Conservation (phyloP, 1,140 invertebrate genomes). For the Epicauta chinensis region DNA sequence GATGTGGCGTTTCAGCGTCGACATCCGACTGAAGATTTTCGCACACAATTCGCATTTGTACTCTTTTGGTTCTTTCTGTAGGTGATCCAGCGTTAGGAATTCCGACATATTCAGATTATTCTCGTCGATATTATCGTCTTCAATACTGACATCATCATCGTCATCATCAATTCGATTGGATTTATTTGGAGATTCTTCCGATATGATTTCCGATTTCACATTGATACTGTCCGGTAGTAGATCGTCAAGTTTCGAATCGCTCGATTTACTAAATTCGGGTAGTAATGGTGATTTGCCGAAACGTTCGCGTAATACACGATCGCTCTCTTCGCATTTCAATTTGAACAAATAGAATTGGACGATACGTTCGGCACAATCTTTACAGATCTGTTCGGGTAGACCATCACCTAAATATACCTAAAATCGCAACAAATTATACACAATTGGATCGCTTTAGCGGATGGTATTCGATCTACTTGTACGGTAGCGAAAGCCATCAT, state of each 20-base stretch:
- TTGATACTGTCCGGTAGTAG: no score
- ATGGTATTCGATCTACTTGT: conserved; percentile 41
- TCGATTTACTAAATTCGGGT: background rate
- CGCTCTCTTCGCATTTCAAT: conserved; percentile 55
- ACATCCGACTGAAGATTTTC: conserved; percentile 11
- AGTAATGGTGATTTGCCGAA: conserved; percentile 37
- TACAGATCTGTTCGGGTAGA: conserved; percentile 56
- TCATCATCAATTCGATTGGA: no score
- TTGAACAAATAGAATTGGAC: conserved; percentile 58
- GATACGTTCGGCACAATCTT: conserved; percentile 53
- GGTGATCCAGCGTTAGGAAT: no score
- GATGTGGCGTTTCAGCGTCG: conserved; percentile 19
- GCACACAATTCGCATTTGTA: conserved; percentile 11
- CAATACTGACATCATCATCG: no score
- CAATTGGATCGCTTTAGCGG: conserved; percentile 6
- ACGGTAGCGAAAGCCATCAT: conserved; percentile 49
- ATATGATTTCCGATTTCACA: conserved; percentile 23
- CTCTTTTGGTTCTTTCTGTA: background rate
- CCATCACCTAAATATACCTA: conserved; percentile 54
- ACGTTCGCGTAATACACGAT: conserved; percentile 49
- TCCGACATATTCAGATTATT: background rate
- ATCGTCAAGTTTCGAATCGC: no score
- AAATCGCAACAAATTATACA: conserved; percentile 8
- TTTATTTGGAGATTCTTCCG: conserved; percentile 6
- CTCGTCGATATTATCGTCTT: background rate